A percentile compares a stretch with the other conserved stretches of the same genome.
phyloP scores from a whole-genome alignment of 2,113 vertebrate species.

The Sprattus sprattus region DNA sequence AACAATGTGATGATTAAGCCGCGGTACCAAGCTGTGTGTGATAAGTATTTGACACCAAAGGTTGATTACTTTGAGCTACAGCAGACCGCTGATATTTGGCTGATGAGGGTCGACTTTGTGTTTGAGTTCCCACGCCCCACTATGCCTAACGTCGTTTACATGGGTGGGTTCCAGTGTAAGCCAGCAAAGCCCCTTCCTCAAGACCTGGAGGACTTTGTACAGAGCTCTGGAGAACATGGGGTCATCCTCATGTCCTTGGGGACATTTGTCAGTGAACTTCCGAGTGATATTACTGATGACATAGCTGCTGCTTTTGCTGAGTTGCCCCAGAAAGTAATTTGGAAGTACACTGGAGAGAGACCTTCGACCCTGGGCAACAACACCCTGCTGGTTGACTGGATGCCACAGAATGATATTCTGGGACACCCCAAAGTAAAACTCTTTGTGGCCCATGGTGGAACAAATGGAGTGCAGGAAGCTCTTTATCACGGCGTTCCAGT shows the following conservation, averaged over 20 bases:
- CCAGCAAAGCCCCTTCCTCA: conserved; percentile 62
- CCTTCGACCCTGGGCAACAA: conserved; percentile 64
- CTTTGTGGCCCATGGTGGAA: conserved; percentile 38
- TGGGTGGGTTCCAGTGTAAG: conserved; percentile 73
- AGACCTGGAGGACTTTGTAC: conserved; percentile 66
- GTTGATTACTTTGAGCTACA: conserved; percentile 53
- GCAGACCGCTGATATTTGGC: conserved; percentile 67
- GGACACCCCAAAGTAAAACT: conserved; percentile 61
- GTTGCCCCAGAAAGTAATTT: conserved; percentile 70
- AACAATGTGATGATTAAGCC: conserved; percentile 46
- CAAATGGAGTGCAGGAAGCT: conserved; percentile 65
- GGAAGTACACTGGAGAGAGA: conserved; percentile 55
- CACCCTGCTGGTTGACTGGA: conserved; percentile 67
- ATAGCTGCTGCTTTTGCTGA: conserved; percentile 63
- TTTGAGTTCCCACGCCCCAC: conserved; percentile 73
- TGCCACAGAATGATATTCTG: conserved; percentile 71
- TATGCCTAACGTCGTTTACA: conserved; percentile 70
- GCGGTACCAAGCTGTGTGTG: conserved; percentile 45
- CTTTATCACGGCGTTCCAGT: conserved; percentile 66
- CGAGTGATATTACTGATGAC: conserved; percentile 48
- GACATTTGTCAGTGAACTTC: conserved; percentile 57
- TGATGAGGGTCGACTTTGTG: conserved; percentile 74
- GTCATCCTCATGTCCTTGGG: conserved; percentile 72
- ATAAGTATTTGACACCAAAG: conserved; percentile 56
- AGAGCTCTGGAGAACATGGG: conserved; percentile 68